Evolutionary conservation across 35 echinoderm and acorn worm species (phyloP), one percentile per base, ranked within the genome.

Genomic region (Apostichopus californicus): DNA sequence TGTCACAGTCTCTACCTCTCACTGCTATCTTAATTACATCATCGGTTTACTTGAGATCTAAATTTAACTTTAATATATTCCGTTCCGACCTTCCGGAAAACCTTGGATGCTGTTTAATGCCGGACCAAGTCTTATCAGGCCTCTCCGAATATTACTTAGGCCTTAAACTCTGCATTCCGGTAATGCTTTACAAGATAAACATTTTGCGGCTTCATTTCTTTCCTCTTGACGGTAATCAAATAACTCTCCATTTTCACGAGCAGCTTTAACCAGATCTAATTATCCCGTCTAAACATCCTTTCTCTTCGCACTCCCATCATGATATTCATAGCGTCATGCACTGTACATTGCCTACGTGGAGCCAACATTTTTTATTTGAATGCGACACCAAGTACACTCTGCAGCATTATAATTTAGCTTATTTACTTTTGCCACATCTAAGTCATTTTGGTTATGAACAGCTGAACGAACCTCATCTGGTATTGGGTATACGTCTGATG

Each of bases 251-350:
- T 17, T 56, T 55, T 56, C 8, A 55, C 25, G 55, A 55, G 8
- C 80, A 14, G 80, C 25, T 83, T 83, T 55, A 34, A 83, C 80
- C 80, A 55, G 80, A 83, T 83, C 46, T 83, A 83, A 83, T 83
- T 83, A 83, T 83, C 52, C n/a, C 34, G 52, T 53, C 11, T 55
- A 53, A 83, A 55, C 80, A 83, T 55, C 55, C 10, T 34, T 68
- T 18, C 18, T 18, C 64, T 18, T 68, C 64, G 0, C 64, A 68
- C 9, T 18, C 64, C 18, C 11, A 5, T 11, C 18, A 68, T 68
- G 64, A 9, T 11, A 14, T 68, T 9, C 11, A 4, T 68, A 9
- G 64, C 2, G 18, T 14, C 64, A 68, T 68, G 18, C 11, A 68
- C 64, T 14, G 3, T 68, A 18, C 64, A 14, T 11, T 14, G 64